Evolutionary conservation across 2,113 vertebrate genomes (phyloP), one percentile per base, ranked within the genome.

Genomic region (Neoarius graeffei): DNA sequence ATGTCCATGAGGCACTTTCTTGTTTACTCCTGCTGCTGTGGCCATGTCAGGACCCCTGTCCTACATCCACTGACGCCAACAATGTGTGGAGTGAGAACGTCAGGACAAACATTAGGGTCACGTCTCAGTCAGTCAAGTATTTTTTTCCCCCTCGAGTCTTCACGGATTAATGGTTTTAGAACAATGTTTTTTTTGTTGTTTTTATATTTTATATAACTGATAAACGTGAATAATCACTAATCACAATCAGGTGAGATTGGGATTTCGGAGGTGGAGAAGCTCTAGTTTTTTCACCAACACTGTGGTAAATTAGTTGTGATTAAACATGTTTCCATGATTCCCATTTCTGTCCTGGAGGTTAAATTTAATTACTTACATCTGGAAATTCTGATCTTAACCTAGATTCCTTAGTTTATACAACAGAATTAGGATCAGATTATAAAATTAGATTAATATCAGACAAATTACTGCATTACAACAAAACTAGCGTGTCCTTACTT

Each of bases 11-110:
- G 84, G 84, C 14, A 23, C 14, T 73, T n/a, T 85, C 20, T 82
- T 89, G 88, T 87, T 87, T 83, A 77, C 67, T 19, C 17, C n/a
- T 84, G 66, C 57, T 23, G 66, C 74, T 66, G 87, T 86, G 81
- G 54, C 15, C 59, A 13, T 57, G 54, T 86, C 74, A 71, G 35
- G 87, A 90, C 86, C 86, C 81, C 23, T 86, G 69, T 52, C 86
- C 90, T 71, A 83, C 30, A 89, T 87, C 20, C 50, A 60, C n/a
- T 54, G 59, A 52, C 42, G 52, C 30, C 74, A 80, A 42, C 14
- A 13, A 30, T 60, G 81, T 52, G 27, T 30, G 1, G n/a, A 54
- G 73, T 54, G 17, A 52, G n/a, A 56, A 76, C 59, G 17, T 25
- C 56, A 23, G 57, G 84, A 62, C 7, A 79, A 86, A 64, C 20